phyloP scores from a whole-genome alignment of 1,140 invertebrate species.

The Apocrypta bakeri region DNA sequence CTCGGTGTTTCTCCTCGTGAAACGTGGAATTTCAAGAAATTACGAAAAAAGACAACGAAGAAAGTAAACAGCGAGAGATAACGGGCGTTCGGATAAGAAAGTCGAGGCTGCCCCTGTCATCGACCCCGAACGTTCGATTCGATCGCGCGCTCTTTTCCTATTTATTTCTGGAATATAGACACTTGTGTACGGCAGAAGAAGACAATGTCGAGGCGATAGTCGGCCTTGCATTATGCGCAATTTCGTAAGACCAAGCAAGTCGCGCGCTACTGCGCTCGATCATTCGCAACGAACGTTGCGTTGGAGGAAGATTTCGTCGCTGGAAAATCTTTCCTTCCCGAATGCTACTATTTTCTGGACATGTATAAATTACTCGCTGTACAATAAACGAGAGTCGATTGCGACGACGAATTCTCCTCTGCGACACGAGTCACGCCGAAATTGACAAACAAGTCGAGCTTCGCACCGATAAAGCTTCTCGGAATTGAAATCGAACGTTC shows the following conservation, averaged over 20 bases:
- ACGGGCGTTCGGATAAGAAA: constrained; percentile 48
- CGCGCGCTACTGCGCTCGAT: neutral
- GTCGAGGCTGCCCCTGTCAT: constrained; percentile 43
- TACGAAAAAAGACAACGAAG: neutral
- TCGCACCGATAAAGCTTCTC: too few species aligned
- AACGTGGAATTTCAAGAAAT: neutral
- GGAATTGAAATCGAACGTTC: too few species aligned
- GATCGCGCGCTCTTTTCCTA: constrained; percentile 16
- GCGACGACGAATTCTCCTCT: too few species aligned
- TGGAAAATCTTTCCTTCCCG: too few species aligned
- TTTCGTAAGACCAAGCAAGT: neutral
- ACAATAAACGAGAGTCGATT: too few species aligned
- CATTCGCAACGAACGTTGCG: too few species aligned
- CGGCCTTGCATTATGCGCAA: neutral
- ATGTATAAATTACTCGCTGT: too few species aligned
- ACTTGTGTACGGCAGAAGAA: neutral
- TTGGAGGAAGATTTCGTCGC: too few species aligned
- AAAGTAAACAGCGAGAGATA: constrained; percentile 39
- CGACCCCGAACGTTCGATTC: constrained; percentile 40
- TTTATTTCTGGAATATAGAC: neutral
- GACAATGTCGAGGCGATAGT: neutral
- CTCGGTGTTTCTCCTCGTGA: too few species aligned
- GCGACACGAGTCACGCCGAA: too few species aligned
- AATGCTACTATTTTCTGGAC: too few species aligned
- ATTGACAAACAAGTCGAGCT: too few species aligned